These are phyloP conservation scores for Luehdorfia chinensis DNA, from an alignment of 1,140 invertebrate species.

Conservation along the genomic window DNA sequence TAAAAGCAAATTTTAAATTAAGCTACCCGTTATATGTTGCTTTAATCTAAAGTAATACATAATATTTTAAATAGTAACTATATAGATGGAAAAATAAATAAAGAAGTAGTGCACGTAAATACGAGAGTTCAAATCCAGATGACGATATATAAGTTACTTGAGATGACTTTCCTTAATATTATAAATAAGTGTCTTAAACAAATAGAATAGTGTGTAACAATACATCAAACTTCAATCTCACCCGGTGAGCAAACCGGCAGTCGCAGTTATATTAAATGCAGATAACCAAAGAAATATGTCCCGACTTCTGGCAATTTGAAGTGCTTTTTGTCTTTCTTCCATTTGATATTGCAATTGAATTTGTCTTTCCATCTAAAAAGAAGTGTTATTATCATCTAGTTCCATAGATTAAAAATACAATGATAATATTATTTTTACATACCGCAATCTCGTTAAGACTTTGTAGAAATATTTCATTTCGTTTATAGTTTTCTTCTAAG, in stretches of 20 bases:
- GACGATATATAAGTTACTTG: too few species aligned
- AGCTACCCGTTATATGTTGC: too few species aligned
- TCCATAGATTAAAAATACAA: conserved; percentile 1
- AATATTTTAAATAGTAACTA: too few species aligned
- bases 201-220: neutral
- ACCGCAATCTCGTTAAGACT: conserved; percentile 82
- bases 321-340: conserved; percentile 83
- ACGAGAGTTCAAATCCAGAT: too few species aligned
- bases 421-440: conserved; percentile 27
- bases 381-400: conserved; percentile 16
- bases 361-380: conserved; percentile 74
- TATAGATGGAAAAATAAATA: too few species aligned
- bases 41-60: too few species aligned
- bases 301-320: conserved; percentile 83
- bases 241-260: conserved; percentile 79
- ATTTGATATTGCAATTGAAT: conserved; percentile 89
- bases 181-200: neutral
- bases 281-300: conserved; percentile 86
- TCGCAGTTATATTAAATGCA: conserved; percentile 81
- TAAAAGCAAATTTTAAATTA: too few species aligned
- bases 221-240: too few species aligned
- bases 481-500: conserved; percentile 78
- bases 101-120: too few species aligned
- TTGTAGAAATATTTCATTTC: conserved; percentile 85
- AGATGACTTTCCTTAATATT: conserved; percentile 9